These are phyloP conservation scores for Brotogeris chrysoptera DNA, from an alignment of 2,797 vertebrate species.

Conservation along the genomic window DNA sequence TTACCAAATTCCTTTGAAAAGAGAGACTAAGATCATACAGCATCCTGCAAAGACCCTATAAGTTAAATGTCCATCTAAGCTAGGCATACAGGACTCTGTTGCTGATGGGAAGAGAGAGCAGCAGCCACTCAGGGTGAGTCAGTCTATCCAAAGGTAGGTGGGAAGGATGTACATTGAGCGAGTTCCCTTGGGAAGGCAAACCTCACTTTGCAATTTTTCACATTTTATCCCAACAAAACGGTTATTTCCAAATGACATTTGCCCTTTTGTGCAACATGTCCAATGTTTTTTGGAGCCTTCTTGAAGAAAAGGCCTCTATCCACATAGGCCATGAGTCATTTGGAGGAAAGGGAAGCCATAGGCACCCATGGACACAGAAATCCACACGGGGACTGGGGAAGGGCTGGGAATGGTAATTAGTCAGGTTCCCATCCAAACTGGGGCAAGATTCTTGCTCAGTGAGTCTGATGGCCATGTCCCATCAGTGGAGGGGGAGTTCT, in stretches of 20 bases:
- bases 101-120: background rate
- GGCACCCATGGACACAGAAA: background rate
- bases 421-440: background rate
- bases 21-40: background rate
- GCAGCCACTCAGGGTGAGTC: background rate
- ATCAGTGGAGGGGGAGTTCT: background rate
- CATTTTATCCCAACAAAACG: background rate
- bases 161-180: background rate
- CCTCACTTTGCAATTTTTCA: background rate
- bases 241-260: slow-evolving; percentile 6
- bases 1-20: background rate
- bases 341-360: background rate
- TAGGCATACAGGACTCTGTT: background rate
- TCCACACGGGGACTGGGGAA: background rate
- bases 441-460: background rate
- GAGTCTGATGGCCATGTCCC: background rate
- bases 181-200: slow-evolving; percentile 1
- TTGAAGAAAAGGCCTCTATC: background rate
- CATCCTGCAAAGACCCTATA: background rate
- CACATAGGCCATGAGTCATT: background rate
- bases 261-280: background rate
- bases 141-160: background rate
- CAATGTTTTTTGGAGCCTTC: background rate
- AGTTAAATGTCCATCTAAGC: background rate
- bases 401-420: background rate